A percentile compares a stretch with the other conserved stretches of the same genome.
These are phyloP conservation scores for Calyptommatus sinebrachiatus DNA, from an alignment of 2,113 vertebrate species.

Conservation along the genomic window DNA sequence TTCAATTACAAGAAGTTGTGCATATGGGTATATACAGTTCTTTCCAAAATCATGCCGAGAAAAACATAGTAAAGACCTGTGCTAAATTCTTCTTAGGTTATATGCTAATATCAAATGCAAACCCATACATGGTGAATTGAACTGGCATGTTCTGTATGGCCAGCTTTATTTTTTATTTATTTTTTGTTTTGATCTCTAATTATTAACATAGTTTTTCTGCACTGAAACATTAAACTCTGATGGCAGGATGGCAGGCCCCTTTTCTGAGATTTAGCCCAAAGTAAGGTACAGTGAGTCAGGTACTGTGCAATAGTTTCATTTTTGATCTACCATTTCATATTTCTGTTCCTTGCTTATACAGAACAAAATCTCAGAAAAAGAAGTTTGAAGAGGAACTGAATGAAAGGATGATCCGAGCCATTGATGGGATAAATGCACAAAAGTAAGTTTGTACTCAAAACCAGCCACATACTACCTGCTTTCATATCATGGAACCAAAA, in stretches of 20 bases:
- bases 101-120: neutral
- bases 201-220: neutral
- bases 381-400: slow-evolving; percentile 96
- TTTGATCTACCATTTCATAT: neutral
- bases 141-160: neutral
- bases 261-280: too few relatives aligned
- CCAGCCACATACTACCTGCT: neutral
- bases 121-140: neutral
- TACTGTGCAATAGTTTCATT: neutral
- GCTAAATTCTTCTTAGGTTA: neutral
- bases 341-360: slow-evolving; percentile 52
- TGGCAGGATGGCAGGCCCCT: too few relatives aligned
- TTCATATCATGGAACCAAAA: neutral
- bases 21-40: too few relatives aligned
- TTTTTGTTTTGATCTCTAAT: neutral
- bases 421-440: slow-evolving; percentile 96
- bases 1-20: too few relatives aligned
- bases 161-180: neutral
- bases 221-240: too few relatives aligned
- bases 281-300: too few relatives aligned
- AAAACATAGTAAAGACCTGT: too few relatives aligned
- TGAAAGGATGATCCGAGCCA: slow-evolving; percentile 95
- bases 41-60: too few relatives aligned
- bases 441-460: slow-evolving; percentile 78
- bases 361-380: slow-evolving; percentile 97